phyloP scores from a whole-genome alignment of 2,113 vertebrate species.

The Danionella cerebrum region DNA sequence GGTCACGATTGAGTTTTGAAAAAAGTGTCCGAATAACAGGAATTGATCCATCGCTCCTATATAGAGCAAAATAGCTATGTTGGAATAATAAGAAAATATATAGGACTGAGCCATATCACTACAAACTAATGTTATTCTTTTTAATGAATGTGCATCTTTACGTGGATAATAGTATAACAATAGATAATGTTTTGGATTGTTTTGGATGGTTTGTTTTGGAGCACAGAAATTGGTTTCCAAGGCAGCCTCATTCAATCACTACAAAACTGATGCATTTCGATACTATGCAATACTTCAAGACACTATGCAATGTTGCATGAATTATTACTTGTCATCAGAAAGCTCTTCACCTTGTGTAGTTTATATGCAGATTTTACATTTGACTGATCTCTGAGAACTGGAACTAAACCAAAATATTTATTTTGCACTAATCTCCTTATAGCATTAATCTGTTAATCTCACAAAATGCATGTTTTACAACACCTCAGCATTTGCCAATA shows the following conservation, averaged over 20 bases:
- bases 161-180: conserved; percentile 19
- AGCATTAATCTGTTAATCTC: neutral
- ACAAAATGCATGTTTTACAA: neutral
- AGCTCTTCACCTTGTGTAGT: neutral
- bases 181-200: conserved; percentile 12
- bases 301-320: neutral
- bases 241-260: neutral
- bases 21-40: conserved; percentile 36
- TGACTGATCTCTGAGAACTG: neutral
- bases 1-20: conserved; percentile 35
- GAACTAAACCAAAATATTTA: neutral
- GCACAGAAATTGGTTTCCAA: neutral
- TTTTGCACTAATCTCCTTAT: neutral
- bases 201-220: too few relatives aligned
- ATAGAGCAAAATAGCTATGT: conserved; percentile 36
- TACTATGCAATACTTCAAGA: neutral
- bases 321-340: neutral
- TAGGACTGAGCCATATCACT: too few relatives aligned
- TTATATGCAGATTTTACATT: neutral
- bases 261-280: neutral
- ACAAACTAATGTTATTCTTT: conserved; percentile 15
- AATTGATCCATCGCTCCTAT: conserved; percentile 34
- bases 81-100: too few relatives aligned
- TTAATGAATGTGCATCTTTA: conserved; percentile 20
- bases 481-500: neutral